Percentiles rank a stretch among this genome's conserved stretches.
Evolutionary conservation across 1,140 invertebrate genomes (phyloP).

Genomic region (Telenomus remus): DNA sequence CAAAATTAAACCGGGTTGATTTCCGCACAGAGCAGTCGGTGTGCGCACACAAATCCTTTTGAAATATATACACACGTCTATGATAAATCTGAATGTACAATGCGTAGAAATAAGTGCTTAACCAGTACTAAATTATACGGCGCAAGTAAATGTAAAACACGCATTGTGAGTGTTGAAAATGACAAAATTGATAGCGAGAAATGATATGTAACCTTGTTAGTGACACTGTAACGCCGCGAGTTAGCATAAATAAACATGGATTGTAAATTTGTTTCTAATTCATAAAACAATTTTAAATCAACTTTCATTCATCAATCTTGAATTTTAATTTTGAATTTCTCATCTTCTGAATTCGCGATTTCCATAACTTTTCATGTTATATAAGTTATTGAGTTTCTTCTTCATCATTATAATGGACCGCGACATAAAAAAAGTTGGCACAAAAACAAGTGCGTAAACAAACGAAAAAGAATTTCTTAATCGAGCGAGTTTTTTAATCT

Average conservation of each 20-base stretch:
- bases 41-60: no score
- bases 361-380: no score
- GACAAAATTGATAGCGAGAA: slow-evolving; percentile 31
- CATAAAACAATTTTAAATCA: no score
- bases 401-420: not conserved
- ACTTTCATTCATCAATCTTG: no score
- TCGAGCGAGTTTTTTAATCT: slow-evolving; percentile 25
- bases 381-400: not conserved
- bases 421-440: not conserved
- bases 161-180: slow-evolving; percentile 47
- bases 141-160: slow-evolving; percentile 38
- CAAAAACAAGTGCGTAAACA: not conserved
- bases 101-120: slow-evolving; percentile 40
- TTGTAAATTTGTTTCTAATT: not conserved
- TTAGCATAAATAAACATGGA: not conserved
- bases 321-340: no score
- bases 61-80: no score
- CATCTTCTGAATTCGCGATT: no score
- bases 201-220: slow-evolving; percentile 34
- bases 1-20: no score
- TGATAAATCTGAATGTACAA: slow-evolving; percentile 44
- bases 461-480: slow-evolving; percentile 14
- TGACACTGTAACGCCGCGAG: slow-evolving; percentile 21
- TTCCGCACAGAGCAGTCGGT: no score
- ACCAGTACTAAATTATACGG: slow-evolving; percentile 26